Evolutionary conservation across 2,888 invertebrate species (phyloP).

Genomic region (Tridacna gigas): DNA sequence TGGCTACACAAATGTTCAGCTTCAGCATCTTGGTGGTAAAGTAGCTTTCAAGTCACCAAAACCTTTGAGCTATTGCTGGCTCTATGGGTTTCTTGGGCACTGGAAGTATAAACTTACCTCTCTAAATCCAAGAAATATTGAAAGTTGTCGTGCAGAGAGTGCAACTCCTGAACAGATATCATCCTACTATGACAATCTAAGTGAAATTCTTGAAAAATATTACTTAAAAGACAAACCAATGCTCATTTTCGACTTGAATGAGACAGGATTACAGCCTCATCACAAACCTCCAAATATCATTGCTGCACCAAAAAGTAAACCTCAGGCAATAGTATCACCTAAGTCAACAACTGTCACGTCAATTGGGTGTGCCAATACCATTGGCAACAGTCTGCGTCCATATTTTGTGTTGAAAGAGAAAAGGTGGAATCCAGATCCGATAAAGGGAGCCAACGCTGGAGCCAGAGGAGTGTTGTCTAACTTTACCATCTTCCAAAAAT

Average conservation of each 20-base stretch:
- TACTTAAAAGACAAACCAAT: conserved; percentile 35
- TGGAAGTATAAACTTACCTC: conserved; percentile 31
- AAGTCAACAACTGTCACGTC: conserved; percentile 33
- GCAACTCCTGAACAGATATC: conserved; percentile 19
- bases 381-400: too few relatives aligned
- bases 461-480: conserved; percentile 35
- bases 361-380: conserved; percentile 35
- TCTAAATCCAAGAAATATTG: conserved; percentile 29
- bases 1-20: conserved; percentile 31
- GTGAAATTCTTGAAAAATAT: conserved; percentile 20
- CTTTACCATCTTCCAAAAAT: conserved; percentile 31
- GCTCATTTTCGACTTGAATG: conserved; percentile 46
- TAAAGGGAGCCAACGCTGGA: too few relatives aligned
- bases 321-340: conserved; percentile 19
- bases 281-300: conserved; percentile 34
- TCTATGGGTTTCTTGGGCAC: conserved; percentile 26
- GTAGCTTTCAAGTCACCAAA: not conserved
- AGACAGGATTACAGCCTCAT: conserved; percentile 53
- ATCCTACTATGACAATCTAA: conserved; percentile 29
- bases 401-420: conserved; percentile 47
- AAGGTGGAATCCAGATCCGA: conserved; percentile 26
- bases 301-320: conserved; percentile 17
- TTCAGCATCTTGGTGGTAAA: conserved; percentile 21
- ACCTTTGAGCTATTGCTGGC: conserved; percentile 15
- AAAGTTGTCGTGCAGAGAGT: conserved; percentile 13